Evolutionary conservation across 2,113 vertebrate species (phyloP).

Genomic region (Carassius carassius): DNA sequence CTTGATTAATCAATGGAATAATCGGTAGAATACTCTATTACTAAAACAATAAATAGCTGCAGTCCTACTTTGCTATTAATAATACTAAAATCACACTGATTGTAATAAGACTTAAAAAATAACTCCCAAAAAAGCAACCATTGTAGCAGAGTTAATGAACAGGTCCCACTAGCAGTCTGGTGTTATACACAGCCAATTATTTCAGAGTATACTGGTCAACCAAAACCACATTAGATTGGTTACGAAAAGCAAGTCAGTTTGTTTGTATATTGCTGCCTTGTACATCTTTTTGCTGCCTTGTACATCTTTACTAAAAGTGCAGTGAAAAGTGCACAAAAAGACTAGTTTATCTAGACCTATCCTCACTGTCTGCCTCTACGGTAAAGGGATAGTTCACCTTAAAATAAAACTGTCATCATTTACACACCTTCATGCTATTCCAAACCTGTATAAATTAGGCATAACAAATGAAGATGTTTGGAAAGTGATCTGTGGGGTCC

Average conservation of each 20-base stretch:
- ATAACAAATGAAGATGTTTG: not conserved
- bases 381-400: not conserved
- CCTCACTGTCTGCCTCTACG: not conserved
- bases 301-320: not conserved
- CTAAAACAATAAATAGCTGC: too few species aligned
- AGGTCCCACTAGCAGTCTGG: not conserved
- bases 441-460: not conserved
- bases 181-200: not conserved
- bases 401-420: not conserved
- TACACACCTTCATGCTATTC: not conserved
- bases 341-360: not conserved
- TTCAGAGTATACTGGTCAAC: conserved; percentile 5
- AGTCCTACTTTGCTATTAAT: not conserved
- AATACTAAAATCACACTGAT: not conserved
- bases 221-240: not conserved
- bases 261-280: not conserved
- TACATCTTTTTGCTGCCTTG: conserved; percentile 5
- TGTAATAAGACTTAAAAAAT: not conserved
- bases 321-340: not conserved
- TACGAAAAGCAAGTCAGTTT: not conserved
- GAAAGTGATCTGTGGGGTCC: not conserved
- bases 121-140: not conserved
- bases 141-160: not conserved
- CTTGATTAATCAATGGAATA: too few species aligned
- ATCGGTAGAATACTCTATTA: too few species aligned